Conservation (phyloP, 1,140 invertebrate species). For the Drosophila malerkotliana region DNA sequence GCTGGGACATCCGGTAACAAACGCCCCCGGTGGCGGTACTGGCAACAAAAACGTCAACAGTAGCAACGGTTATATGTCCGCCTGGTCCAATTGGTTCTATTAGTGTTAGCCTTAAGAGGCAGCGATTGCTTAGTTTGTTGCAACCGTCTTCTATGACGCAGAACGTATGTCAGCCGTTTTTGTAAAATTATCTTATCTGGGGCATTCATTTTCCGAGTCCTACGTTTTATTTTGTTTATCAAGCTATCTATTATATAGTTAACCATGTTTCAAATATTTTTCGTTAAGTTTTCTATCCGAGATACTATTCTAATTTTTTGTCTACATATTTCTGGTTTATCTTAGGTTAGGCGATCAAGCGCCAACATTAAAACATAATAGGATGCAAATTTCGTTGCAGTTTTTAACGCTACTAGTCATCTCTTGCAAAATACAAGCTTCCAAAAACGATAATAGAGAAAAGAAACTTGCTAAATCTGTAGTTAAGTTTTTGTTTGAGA, state of each 20-base stretch:
- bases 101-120: constrained; percentile 26
- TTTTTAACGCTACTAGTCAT: constrained; percentile 55
- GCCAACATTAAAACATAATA: background rate
- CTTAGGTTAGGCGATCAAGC: constrained; percentile 2
- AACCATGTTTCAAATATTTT: background rate
- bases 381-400: constrained; percentile 24
- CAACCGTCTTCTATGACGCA: constrained; percentile 1
- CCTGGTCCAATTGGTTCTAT: constrained; percentile 81
- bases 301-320: constrained; percentile 3
- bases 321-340: constrained; percentile 13
- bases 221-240: constrained; percentile 21
- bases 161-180: background rate
- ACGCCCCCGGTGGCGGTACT: constrained; percentile 4
- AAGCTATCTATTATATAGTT: background rate
- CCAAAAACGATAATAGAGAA: constrained; percentile 30
- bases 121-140: constrained; percentile 6
- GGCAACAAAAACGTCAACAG: constrained; percentile 37
- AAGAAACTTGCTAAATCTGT: constrained; percentile 40
- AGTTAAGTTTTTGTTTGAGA: constrained; percentile 71
- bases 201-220: background rate
- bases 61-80: constrained; percentile 53
- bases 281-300: background rate
- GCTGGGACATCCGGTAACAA: constrained; percentile 17
- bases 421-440: constrained; percentile 38
- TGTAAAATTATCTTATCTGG: background rate